Base-by-base conservation (phyloP, 2,797 vertebrate genomes). In the Ispidina lecontei region DNA sequence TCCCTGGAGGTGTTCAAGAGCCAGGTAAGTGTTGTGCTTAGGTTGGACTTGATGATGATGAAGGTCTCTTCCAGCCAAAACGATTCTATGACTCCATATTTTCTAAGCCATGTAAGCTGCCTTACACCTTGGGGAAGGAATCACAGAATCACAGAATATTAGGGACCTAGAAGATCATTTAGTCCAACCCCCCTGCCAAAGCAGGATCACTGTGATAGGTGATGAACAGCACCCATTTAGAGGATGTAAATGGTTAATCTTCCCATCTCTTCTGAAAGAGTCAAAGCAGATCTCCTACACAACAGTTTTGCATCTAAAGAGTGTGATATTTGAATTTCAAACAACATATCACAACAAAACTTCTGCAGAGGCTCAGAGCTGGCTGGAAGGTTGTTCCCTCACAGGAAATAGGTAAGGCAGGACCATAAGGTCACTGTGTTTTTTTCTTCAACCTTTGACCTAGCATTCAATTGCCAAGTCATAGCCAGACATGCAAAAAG, bases 381-480 rank as follows among this genome's bases (percentile, higher is more conserved):
- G 56, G 60, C 23, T 93, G 46, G 80, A 82, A 89, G 14, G 46
- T 56, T 89, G 71, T 39, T 91, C 49, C 78, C 67, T 54, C 72
- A 72, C 82, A 96, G 92, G 91, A 97, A 96, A 93, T 73, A 88
- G 41, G 77, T 75, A 87, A 80, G 60, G 44, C 90, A 94, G 70
- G 69, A 64, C 17, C 64, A 93, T 19, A 80, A 88, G 82, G 80
- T 76, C 85, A 74, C 46, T 63, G 51, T 69, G 87, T 95, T 94
- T 96, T 84, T 93, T 64, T 28, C 62, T 82, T 74, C 52, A 89
- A 85, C 88, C 93, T 94, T 87, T 96, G 95, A 97, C 89, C 67
- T 29, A 82, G 67, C 39, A 70, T n/a, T 94, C 64, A 91, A 62
- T 62, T 73, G 84, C 68, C 55, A 22, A 86, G 75, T 51, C 1